phyloP scores from a whole-genome alignment of 1,140 invertebrate species.

The Druon quercuslanigerum region DNA sequence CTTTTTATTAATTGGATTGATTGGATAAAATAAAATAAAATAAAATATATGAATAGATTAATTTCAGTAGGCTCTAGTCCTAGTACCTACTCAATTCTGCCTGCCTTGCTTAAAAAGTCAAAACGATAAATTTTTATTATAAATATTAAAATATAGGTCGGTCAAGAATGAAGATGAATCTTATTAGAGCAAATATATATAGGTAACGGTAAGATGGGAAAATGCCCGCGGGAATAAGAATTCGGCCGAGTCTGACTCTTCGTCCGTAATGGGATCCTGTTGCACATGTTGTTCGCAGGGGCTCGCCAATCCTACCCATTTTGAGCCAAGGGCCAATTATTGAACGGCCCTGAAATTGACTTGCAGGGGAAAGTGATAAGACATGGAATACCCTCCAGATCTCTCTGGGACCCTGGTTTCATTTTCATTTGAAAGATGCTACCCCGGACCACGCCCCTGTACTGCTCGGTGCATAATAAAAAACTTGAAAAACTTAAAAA shows the following conservation, averaged over 20 bases:
- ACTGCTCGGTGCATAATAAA: background rate
- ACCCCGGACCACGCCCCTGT: constrained; percentile 72
- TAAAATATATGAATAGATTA: too few species aligned
- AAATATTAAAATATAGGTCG: too few species aligned
- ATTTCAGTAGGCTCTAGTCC: constrained; percentile 66
- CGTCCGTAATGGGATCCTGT: constrained; percentile 65
- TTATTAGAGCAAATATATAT: constrained; percentile 11
- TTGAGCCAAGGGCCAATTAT: constrained; percentile 57
- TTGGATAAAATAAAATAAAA: too few species aligned
- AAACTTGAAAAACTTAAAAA: too few species aligned
- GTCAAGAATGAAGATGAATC: too few species aligned
- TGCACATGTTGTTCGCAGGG: constrained; percentile 69
- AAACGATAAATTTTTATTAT: too few species aligned
- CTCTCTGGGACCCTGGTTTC: constrained; percentile 67
- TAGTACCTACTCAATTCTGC: constrained; percentile 58
- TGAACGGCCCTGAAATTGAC: constrained; percentile 47
- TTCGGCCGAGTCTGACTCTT: constrained; percentile 47
- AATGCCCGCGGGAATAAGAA: constrained; percentile 46
- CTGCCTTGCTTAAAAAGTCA: too few species aligned
- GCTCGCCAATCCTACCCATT: constrained; percentile 67
- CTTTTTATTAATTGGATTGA: too few species aligned
- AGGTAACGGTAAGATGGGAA: constrained; percentile 33
- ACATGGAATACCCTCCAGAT: constrained; percentile 57
- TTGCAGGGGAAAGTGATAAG: constrained; percentile 53
- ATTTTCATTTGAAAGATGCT: constrained; percentile 73